These are phyloP conservation scores for Rhipidura dahli DNA, from an alignment of 2,113 vertebrate genomes.

Conservation along the genomic window DNA sequence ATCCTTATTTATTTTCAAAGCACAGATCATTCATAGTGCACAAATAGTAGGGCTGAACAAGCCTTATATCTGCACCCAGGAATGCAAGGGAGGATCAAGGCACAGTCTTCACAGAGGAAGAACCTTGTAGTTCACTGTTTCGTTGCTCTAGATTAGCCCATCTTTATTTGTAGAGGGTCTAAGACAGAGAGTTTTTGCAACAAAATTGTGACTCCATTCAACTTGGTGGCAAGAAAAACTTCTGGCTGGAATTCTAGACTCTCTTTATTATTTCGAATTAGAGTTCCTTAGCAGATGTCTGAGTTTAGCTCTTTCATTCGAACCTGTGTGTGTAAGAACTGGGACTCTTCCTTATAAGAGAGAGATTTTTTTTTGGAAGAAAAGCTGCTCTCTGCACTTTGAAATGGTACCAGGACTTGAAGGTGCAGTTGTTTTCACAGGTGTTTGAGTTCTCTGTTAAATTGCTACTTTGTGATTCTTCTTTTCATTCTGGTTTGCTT, in stretches of 20 bases:
- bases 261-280: not conserved
- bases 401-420: constrained; percentile 31
- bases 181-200: not conserved
- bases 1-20: not conserved
- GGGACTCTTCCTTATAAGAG: not conserved
- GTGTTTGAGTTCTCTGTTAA: constrained; percentile 9
- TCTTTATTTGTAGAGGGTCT: not conserved
- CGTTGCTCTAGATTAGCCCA: not conserved
- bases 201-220: not conserved
- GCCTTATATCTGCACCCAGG: not conserved
- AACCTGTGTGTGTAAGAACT: not conserved
- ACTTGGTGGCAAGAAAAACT: not conserved
- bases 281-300: not conserved
- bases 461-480: constrained; percentile 46
- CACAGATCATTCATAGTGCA: not conserved
- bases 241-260: not conserved
- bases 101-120: not conserved
- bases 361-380: not conserved
- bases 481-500: not conserved
- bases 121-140: not conserved
- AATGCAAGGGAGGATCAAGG: not conserved
- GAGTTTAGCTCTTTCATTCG: not conserved
- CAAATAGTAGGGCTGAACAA: not conserved
- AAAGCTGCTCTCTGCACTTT: constrained; percentile 48
- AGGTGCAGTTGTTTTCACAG: constrained; percentile 15